A percentile compares a stretch with the other conserved stretches of the same genome.
Evolutionary conservation across 2,888 invertebrate genomes (phyloP).

Genomic region (Orthosia gracilis): DNA sequence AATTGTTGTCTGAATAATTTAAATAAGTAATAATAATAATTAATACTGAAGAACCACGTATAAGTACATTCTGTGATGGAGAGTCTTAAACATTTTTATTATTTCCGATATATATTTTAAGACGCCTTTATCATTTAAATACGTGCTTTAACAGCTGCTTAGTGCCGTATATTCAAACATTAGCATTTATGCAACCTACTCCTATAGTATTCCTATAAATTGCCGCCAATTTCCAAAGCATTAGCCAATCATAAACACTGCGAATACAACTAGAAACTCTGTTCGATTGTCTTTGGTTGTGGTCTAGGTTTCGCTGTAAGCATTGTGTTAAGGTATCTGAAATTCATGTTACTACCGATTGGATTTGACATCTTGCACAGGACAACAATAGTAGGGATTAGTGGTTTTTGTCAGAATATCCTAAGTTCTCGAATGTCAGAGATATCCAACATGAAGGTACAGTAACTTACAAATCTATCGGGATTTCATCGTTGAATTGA

Average conservation of each 20-base stretch:
- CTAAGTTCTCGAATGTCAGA: slow-evolving; percentile 2
- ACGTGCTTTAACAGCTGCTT: slow-evolving; percentile 10
- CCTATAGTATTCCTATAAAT: slow-evolving; percentile 15
- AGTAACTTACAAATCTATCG: neutral
- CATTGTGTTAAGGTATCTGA: slow-evolving; percentile 11
- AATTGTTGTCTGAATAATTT: no score
- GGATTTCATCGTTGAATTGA: neutral
- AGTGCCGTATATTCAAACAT: neutral
- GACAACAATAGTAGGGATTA: slow-evolving; percentile 1
- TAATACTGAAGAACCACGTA: neutral
- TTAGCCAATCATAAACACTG: slow-evolving; percentile 34
- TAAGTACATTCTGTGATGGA: neutral
- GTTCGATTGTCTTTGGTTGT: slow-evolving; percentile 11
- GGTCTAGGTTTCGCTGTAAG: slow-evolving; percentile 23
- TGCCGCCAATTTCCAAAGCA: slow-evolving; percentile 17
- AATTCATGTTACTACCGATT: slow-evolving; percentile 28
- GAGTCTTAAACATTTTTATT: slow-evolving; percentile 1
- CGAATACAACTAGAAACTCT: slow-evolving; percentile 30
- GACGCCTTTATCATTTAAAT: slow-evolving; percentile 9
- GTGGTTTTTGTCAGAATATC: neutral
- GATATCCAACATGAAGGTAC: neutral
- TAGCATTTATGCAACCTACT: slow-evolving; percentile 10
- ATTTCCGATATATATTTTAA: neutral
- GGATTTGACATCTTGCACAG: slow-evolving; percentile 9
- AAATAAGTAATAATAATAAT: no score